phyloP scores from a whole-genome alignment of 2,797 vertebrate species.

The Otolemur crassicaudatus region DNA sequence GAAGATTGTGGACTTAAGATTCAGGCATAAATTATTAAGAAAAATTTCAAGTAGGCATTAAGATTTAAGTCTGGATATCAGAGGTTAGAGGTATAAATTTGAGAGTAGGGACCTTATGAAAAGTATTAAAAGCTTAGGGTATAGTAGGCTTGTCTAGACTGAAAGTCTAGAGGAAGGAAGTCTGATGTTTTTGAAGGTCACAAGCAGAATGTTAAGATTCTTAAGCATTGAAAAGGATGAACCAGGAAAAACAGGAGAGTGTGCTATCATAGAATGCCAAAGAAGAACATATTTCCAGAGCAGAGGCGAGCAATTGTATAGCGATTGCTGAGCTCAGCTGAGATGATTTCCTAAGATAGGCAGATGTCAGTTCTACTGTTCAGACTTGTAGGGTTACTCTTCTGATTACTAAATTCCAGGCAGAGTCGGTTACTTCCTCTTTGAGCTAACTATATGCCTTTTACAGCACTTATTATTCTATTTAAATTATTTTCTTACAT shows the following conservation, averaged over 20 bases:
- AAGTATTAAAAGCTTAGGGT: neutral
- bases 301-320: neutral
- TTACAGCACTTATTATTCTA: conserved; percentile 1
- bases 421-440: neutral
- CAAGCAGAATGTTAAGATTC: neutral
- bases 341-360: neutral
- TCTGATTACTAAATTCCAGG: neutral
- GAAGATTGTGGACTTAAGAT: neutral
- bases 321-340: neutral
- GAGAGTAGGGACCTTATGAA: neutral
- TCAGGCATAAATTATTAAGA: neutral
- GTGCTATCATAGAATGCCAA: neutral
- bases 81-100: neutral
- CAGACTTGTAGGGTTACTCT: neutral
- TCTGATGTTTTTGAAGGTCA: neutral
- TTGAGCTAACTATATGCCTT: neutral
- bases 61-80: neutral
- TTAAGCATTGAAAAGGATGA: neutral
- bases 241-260: neutral
- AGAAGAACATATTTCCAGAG: neutral
- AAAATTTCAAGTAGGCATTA: neutral
- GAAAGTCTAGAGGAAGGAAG: neutral
- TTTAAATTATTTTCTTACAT: neutral
- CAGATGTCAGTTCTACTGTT: neutral
- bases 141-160: neutral